A percentile compares a stretch with the other conserved stretches of the same genome.
Conservation (phyloP, 2,113 vertebrate genomes). For the Taxidea taxus region DNA sequence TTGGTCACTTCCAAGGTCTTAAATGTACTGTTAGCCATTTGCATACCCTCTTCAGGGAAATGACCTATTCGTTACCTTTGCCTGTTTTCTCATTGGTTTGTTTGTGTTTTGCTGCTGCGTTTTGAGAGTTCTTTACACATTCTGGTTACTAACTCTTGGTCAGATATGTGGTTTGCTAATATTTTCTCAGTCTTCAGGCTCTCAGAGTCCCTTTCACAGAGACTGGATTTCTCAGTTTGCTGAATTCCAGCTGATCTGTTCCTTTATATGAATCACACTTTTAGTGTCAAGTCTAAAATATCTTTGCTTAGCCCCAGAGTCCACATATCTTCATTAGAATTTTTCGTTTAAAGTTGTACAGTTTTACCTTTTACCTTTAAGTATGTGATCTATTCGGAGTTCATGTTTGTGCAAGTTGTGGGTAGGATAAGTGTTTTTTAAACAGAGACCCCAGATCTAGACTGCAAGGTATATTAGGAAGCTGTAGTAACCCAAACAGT, state of each 20-base stretch:
- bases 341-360: background rate
- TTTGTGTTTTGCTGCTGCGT: background rate
- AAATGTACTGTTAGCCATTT: background rate
- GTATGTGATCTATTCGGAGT: background rate
- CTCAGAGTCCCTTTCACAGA: background rate
- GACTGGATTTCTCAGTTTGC: background rate
- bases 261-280: background rate
- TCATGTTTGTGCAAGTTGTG: background rate
- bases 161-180: background rate
- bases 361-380: background rate
- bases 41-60: background rate
- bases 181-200: background rate
- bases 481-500: background rate
- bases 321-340: background rate
- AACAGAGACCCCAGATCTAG: background rate
- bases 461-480: background rate
- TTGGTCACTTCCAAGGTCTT: background rate
- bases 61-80: background rate
- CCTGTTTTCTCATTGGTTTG: background rate
- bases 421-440: background rate
- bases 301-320: background rate
- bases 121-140: no score
- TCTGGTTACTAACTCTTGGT: background rate
- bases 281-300: background rate
- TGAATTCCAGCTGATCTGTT: background rate